phyloP scores from a whole-genome alignment of 2,888 invertebrate genomes.

The Operophtera brumata region DNA sequence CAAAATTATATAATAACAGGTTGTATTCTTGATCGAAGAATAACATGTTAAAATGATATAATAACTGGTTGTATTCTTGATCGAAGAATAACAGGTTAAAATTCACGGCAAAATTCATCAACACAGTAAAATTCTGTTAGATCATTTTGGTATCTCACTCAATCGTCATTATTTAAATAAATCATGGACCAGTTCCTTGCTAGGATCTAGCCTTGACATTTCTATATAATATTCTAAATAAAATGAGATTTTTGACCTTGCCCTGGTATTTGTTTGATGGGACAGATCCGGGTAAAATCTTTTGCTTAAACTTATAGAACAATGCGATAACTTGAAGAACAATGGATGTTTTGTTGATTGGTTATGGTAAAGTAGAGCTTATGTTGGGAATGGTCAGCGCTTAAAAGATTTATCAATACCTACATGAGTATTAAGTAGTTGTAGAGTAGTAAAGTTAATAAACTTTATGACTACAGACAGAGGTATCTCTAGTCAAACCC shows the following conservation, averaged over 20 bases:
- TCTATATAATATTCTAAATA: constrained; percentile 26
- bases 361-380: neutral
- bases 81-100: too few species aligned
- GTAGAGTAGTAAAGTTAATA: too few species aligned
- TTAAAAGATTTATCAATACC: neutral
- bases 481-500: too few species aligned
- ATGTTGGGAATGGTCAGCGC: neutral
- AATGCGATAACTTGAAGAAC: neutral
- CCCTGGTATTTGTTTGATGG: constrained; percentile 45
- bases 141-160: constrained; percentile 4
- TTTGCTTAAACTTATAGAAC: neutral
- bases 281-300: constrained; percentile 43
- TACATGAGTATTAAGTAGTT: neutral
- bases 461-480: neutral
- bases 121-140: constrained; percentile 1
- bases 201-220: constrained; percentile 39
- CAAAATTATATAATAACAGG: too few species aligned
- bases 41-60: too few species aligned
- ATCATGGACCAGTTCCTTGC: constrained; percentile 25
- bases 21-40: too few species aligned
- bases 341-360: neutral
- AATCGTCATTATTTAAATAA: constrained; percentile 17
- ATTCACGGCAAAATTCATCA: neutral
- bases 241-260: constrained; percentile 41
- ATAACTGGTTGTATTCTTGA: too few species aligned